Evolutionary conservation across 2,888 invertebrate genomes (phyloP).

Genomic region (Listrodromus nycthemerus): DNA sequence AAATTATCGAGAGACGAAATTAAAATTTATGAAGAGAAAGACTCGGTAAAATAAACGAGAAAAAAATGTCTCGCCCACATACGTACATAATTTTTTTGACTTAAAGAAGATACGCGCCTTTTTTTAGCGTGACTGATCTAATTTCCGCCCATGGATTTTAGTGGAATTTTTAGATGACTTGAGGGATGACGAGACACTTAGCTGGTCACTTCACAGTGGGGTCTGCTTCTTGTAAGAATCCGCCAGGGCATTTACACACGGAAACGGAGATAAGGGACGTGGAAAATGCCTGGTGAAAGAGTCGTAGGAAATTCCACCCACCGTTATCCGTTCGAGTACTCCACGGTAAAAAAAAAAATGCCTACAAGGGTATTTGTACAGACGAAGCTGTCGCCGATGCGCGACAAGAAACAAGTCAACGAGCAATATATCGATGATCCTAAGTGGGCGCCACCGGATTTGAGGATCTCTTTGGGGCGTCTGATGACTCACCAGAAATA

Average conservation of each 20-base stretch:
- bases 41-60: too few relatives aligned
- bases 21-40: too few relatives aligned
- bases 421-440: conserved; percentile 53
- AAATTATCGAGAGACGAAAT: too few relatives aligned
- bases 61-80: too few relatives aligned
- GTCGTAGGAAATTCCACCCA: conserved; percentile 8
- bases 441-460: conserved; percentile 43
- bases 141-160: conserved; percentile 1
- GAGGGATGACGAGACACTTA: conserved; percentile 2
- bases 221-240: conserved; percentile 21
- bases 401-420: conserved; percentile 32
- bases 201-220: conserved; percentile 10
- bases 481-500: conserved; percentile 56
- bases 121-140: not conserved
- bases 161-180: not conserved
- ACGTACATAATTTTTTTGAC: too few relatives aligned
- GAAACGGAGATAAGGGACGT: conserved; percentile 40
- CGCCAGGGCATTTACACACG: conserved; percentile 32
- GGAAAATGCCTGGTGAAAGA: conserved; percentile 2
- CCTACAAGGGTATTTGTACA: conserved; percentile 22
- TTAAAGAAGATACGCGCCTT: too few relatives aligned
- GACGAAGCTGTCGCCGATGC: conserved; percentile 31
- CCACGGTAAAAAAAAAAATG: conserved; percentile 20
- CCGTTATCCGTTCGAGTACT: conserved; percentile 27
- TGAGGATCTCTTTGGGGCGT: conserved; percentile 31